Base-by-base conservation (phyloP, 2,113 vertebrate species). In the Irena cyanogastra region DNA sequence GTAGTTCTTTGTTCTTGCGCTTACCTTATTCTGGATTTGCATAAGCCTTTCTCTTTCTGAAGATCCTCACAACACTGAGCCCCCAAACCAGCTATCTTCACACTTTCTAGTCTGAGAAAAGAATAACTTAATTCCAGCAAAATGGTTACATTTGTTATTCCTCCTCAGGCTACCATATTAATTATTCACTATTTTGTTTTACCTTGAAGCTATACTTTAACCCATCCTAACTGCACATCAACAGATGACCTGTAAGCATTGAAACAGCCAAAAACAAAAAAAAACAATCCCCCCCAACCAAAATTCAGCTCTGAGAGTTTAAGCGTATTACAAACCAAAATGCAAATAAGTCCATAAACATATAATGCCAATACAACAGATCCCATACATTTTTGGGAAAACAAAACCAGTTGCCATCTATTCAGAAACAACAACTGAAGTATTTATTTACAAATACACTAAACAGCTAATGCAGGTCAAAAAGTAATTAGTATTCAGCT, bases 401-500 rank as follows among this genome's bases (percentile, higher is more conserved):
- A 37, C 52, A 86, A 88, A 93, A 35, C 0, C 37, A 80, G 20
- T 13, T 86, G 59, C 24, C 5, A 60, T 44, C 31, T 72, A 57
- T 77, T 91, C 80, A 91, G 64, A 83, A 96, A 87, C 14, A 74
- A n/a, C 7, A 68, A 52, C 28, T 41, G 39, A 68, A 83, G 72
- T 53, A n/a, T 44, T 71, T 76, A 47, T 68, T 88, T 61, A 45
- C 27, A 84, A 89, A 11, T 37, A 82, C 2, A 12, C 39, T 80
- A 44, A 54, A 93, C 13, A 89, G 23, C 30, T 71, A 85, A 71
- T 47, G 23, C 27, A 71, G 53, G 56, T 69, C n/a, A 65, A 70
- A 87, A 61, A 54, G 23, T 30, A 81, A 88, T 86, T 72, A 63
- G n/a, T 90, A 52, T 27, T 91, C 50, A 83, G 45, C 47, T 86